A percentile compares a stretch with the other conserved stretches of the same genome.
phyloP scores from a whole-genome alignment of 2,113 vertebrate species.

The Opisthocomus hoazin region DNA sequence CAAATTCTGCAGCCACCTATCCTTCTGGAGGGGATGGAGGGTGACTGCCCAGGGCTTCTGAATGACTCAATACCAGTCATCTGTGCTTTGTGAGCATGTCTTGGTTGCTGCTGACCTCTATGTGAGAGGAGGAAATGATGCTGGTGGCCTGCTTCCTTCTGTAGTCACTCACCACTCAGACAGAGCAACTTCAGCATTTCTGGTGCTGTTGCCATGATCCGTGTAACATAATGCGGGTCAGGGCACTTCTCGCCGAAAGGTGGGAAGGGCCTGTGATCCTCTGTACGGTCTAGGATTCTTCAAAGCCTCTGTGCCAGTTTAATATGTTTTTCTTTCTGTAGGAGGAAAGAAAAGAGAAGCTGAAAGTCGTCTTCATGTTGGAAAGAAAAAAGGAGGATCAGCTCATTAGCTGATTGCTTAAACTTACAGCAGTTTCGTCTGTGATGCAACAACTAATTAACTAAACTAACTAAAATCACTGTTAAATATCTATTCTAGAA shows the following conservation, averaged over 20 bases:
- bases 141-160: background rate
- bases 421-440: background rate
- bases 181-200: background rate
- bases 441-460: background rate
- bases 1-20: background rate
- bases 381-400: too few relatives aligned
- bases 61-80: background rate
- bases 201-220: background rate
- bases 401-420: background rate
- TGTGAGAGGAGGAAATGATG: background rate
- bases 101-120: background rate
- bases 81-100: background rate
- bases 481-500: background rate
- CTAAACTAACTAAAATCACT: background rate
- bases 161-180: background rate
- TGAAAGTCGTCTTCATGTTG: background rate
- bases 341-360: background rate
- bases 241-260: background rate
- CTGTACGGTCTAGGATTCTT: background rate
- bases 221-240: rapidly evolving
- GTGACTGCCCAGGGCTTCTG: background rate
- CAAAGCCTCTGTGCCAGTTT: background rate
- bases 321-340: background rate
- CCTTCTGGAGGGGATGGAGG: background rate
- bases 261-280: background rate